phyloP scores from a whole-genome alignment of 2,888 invertebrate genomes.

The Horisme vitalbata region DNA sequence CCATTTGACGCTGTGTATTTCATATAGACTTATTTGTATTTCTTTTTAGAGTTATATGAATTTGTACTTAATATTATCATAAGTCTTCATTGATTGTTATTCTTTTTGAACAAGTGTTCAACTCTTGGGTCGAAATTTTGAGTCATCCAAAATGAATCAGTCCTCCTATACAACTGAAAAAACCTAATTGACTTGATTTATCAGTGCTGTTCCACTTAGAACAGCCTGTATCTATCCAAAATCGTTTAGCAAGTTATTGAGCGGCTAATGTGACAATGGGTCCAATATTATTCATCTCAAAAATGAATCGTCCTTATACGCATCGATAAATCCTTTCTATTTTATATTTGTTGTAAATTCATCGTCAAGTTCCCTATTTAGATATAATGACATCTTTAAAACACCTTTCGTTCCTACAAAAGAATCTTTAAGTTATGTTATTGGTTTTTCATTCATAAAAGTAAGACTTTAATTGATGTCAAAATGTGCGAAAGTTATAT shows the following conservation, averaged over 20 bases:
- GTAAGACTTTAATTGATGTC: conserved; percentile 2
- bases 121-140: too few relatives aligned
- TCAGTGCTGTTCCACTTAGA: conserved; percentile 6
- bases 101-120: too few relatives aligned
- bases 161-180: too few relatives aligned
- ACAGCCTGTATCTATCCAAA: conserved; percentile 50
- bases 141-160: too few relatives aligned
- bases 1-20: too few relatives aligned
- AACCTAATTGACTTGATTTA: too few relatives aligned
- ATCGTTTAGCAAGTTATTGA: conserved; percentile 57
- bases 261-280: conserved; percentile 59
- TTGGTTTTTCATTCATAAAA: conserved; percentile 11
- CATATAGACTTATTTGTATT: too few relatives aligned
- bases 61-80: too few relatives aligned
- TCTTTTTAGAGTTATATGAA: too few relatives aligned
- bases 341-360: conserved; percentile 56
- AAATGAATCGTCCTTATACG: conserved; percentile 54
- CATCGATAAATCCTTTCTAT: conserved; percentile 57
- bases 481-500: too few relatives aligned
- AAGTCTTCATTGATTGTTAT: too few relatives aligned
- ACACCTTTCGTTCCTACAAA: conserved; percentile 50
- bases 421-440: conserved; percentile 4
- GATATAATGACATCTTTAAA: conserved; percentile 51
- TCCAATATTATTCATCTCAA: conserved; percentile 58
- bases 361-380: conserved; percentile 53